Conservation (phyloP, 2,113 vertebrate species). For the Noctilio leporinus region DNA sequence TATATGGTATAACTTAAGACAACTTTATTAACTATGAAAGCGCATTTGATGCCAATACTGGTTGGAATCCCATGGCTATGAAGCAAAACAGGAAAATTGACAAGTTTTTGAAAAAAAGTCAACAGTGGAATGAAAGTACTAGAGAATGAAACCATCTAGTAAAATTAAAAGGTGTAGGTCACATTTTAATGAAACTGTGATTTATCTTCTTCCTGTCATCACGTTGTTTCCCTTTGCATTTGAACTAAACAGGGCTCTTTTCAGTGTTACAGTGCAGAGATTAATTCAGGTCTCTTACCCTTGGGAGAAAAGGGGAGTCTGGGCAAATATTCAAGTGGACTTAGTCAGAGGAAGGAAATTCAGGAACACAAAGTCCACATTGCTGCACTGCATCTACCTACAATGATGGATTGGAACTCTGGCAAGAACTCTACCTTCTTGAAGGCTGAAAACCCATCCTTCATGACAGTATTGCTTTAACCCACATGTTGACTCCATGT, state of each 20-base stretch:
- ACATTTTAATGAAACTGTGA: background rate
- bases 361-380: background rate
- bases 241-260: accelerated
- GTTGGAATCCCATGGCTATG: background rate
- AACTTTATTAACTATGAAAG: background rate
- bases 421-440: background rate
- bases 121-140: background rate
- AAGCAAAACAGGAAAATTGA: background rate
- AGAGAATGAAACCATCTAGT: background rate
- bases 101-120: background rate
- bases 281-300: background rate
- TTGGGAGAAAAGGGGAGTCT: background rate
- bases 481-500: background rate
- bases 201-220: background rate
- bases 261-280: background rate
- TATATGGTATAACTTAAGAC: background rate
- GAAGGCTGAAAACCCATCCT: background rate
- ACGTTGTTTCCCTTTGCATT: background rate
- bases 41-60: background rate
- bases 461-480: background rate
- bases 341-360: background rate
- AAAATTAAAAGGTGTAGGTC: background rate
- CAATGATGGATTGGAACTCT: background rate
- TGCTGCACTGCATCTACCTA: background rate
- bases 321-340: background rate